A percentile compares a stretch with the other conserved stretches of the same genome.
phyloP scores from a whole-genome alignment of 2,888 invertebrate genomes.

The Sturmia bella region DNA sequence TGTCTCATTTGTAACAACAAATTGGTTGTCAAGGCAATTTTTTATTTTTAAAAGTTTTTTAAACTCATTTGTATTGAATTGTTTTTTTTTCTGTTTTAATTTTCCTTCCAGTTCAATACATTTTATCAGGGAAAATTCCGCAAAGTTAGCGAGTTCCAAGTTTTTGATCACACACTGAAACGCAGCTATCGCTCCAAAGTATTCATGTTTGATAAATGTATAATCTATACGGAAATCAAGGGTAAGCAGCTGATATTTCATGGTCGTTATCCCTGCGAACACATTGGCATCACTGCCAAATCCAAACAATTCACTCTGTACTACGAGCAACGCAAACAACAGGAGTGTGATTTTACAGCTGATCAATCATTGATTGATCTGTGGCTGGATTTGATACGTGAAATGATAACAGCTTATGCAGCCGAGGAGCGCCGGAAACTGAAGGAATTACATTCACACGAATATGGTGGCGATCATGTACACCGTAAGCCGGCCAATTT shows the following conservation, averaged over 20 bases:
- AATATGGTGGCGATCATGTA: conserved; percentile 75
- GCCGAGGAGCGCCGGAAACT: conserved; percentile 78
- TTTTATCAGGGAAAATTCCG: conserved; percentile 81
- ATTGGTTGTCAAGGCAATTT: too few species aligned
- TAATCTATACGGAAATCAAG: conserved; percentile 81
- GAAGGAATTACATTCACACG: conserved; percentile 77
- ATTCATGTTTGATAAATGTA: conserved; percentile 81
- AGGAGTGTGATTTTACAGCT: conserved; percentile 80
- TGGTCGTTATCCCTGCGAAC: conserved; percentile 81
- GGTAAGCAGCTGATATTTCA: conserved; percentile 79
- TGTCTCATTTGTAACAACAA: too few species aligned
- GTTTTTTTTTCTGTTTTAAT: too few species aligned
- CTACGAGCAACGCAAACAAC: conserved; percentile 80
- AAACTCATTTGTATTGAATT: too few species aligned
- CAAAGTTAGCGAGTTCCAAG: conserved; percentile 80
- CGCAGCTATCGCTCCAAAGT: conserved; percentile 79
- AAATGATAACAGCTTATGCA: conserved; percentile 79
- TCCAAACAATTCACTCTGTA: conserved; percentile 79
- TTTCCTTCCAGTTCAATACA: conserved; percentile 78
- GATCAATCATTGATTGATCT: conserved; percentile 76
- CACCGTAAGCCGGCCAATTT: conserved; percentile 79
- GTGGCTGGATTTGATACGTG: conserved; percentile 79
- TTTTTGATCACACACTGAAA: conserved; percentile 77
- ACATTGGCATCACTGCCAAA: conserved; percentile 79
- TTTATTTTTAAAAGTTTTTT: too few species aligned